A percentile compares a stretch with the other conserved stretches of the same genome.
phyloP scores from a whole-genome alignment of 2,113 vertebrate species.

The Oryzias curvinotus region DNA sequence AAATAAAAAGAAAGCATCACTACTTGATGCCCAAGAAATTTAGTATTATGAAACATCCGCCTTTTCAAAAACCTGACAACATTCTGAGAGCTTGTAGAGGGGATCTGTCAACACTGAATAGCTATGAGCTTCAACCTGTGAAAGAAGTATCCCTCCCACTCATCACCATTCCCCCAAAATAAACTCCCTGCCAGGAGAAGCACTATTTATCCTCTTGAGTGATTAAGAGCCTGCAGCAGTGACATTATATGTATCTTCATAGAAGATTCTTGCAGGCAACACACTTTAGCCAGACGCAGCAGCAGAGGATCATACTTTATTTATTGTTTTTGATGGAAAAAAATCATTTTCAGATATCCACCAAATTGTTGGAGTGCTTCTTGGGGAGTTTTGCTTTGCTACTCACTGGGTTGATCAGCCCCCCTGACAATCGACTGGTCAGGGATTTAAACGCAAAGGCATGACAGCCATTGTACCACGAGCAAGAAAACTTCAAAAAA shows the following conservation, averaged over 20 bases:
- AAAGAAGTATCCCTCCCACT: conserved; percentile 21
- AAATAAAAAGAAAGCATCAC: not conserved
- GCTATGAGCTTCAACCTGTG: conserved; percentile 6
- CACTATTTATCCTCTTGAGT: conserved; percentile 5
- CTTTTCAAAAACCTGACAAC: conserved; percentile 20
- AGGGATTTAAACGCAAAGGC: too few species aligned
- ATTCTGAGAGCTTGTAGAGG: conserved; percentile 12
- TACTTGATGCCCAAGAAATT: not conserved
- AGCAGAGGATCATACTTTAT: conserved; percentile 6
- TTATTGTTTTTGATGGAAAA: conserved; percentile 7
- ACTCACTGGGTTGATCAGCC: too few species aligned
- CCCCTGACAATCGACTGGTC: too few species aligned
- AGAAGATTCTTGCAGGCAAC: conserved; percentile 3
- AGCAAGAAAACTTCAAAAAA: too few species aligned
- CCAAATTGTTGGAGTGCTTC: too few species aligned
- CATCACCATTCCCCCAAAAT: conserved; percentile 21
- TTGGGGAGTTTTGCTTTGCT: too few species aligned
- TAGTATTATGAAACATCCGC: not conserved
- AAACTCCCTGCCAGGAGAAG: conserved; percentile 25
- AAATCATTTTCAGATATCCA: conserved; percentile 6
- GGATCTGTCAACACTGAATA: conserved; percentile 18
- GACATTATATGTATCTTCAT: conserved; percentile 36
- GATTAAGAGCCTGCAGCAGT: conserved; percentile 1
- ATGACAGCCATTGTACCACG: too few species aligned
- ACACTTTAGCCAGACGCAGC: not conserved